Base-by-base conservation (phyloP, 2,113 vertebrate genomes). In the Spilogale gracilis region DNA sequence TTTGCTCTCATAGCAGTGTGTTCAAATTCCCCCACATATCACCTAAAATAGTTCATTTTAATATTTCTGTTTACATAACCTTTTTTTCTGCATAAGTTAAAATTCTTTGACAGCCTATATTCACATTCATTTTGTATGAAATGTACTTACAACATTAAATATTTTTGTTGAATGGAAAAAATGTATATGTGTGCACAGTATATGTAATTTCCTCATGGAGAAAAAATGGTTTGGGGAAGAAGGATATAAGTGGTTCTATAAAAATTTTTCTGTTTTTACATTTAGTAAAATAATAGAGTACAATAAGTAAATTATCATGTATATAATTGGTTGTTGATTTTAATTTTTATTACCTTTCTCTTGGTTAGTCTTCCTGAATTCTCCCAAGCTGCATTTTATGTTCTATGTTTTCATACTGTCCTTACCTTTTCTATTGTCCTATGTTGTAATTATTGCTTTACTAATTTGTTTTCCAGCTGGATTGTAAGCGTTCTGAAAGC, bases 61-160 rank as follows among this genome's bases (percentile, higher is more conserved):
- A 21, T 78, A 20, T 83, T 80, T 88, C n/a, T 52, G 6, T 56
- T 90, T 86, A 56, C 10, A 23, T 76, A 48, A 50, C 45, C 10
- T 14, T 84, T 74, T 89, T 93, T 93, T 52, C 50, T 95, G 11
- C 21, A 45, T 78, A 63, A 86, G 79, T 83, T 85, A 86, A 80
- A 92, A 56, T 76, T 97, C 48, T 58, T 89, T 4, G 9, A 91
- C 89, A 88, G 9, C 78, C 52, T 78, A 16, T 89, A 69, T 80
- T 43, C 71, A 86, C 60, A 69, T 73, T 74, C 6, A 69, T 90
- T 91, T 67, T 78, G 43, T 85, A 60, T 63, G 25, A 89, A 67
- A 73, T 94, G 48, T 95, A 43, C 56, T 93, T 81, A 4, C n/a
- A 87, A 80, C 65, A 38, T 38, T 92, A 32, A 76, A 13, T 84